Evolutionary conservation across 2,797 vertebrate genomes (phyloP).

Genomic region (Lithobates sylvaticus): DNA sequence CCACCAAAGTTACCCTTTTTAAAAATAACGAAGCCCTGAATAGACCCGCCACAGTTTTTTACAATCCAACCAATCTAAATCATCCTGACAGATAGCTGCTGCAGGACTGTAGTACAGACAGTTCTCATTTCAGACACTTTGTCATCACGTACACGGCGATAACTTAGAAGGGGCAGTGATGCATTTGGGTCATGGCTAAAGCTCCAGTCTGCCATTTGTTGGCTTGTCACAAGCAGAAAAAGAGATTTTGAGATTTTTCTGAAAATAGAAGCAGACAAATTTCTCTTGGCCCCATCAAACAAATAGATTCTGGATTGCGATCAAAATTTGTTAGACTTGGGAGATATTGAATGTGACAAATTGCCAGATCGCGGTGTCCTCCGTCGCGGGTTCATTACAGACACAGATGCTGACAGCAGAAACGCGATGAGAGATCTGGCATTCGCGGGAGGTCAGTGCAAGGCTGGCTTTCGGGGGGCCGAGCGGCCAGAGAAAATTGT

Average conservation of each 20-base stretch:
- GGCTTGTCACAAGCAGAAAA: background rate
- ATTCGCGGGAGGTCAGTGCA: slow-evolving; percentile 20
- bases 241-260: background rate
- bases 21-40: too few species aligned
- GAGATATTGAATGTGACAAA: slow-evolving; percentile 37
- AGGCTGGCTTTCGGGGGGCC: background rate
- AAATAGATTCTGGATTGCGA: background rate
- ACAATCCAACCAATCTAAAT: too few species aligned
- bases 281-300: background rate
- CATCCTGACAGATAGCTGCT: too few species aligned
- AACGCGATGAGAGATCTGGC: background rate
- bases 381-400: background rate
- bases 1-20: too few species aligned
- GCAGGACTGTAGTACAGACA: too few species aligned
- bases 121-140: too few species aligned
- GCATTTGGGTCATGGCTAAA: background rate
- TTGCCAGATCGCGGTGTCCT: background rate
- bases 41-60: too few species aligned
- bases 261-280: slow-evolving; percentile 27
- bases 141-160: too few species aligned
- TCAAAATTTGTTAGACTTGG: background rate
- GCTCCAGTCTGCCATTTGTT: background rate
- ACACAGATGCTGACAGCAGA: background rate
- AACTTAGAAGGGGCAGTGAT: background rate
- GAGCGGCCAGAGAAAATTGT: background rate